Evolutionary conservation across 1,140 invertebrate species (phyloP).

Genomic region (Heliconius hermathena): DNA sequence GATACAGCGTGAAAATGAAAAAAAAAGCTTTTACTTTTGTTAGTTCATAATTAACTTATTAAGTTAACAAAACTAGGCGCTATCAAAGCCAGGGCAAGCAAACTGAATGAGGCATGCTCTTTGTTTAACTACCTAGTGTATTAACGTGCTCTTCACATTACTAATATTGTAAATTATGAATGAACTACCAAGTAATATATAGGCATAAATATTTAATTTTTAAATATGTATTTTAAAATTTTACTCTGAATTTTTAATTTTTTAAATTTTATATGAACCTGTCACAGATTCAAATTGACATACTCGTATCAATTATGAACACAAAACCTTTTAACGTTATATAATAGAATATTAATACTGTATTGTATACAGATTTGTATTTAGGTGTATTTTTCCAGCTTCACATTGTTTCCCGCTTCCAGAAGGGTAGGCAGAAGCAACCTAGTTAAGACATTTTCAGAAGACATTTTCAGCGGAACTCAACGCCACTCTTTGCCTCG

Average conservation of each 20-base stretch:
- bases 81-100: conserved; percentile 55
- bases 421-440: no score
- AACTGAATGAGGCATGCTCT: conserved; percentile 55
- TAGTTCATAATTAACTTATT: conserved; percentile 8
- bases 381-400: no score
- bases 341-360: neutral
- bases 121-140: conserved; percentile 55
- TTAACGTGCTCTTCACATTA: conserved; percentile 19
- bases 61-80: conserved; percentile 50
- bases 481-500: no score
- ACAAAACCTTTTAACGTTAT: neutral
- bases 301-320: neutral
- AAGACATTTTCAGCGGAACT: no score
- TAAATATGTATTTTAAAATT: neutral
- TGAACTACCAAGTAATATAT: neutral
- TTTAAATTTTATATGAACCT: neutral
- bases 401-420: no score
- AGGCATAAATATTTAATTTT: neutral
- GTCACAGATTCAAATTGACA: neutral
- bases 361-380: neutral
- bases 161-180: neutral
- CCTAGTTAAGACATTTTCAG: no score
- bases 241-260: neutral
- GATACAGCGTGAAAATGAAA: no score
- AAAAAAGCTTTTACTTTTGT: neutral